Evolutionary conservation across 2,113 vertebrate genomes (phyloP), one percentile per base, ranked within the genome.

Genomic region (Ammodytes marinus): DNA sequence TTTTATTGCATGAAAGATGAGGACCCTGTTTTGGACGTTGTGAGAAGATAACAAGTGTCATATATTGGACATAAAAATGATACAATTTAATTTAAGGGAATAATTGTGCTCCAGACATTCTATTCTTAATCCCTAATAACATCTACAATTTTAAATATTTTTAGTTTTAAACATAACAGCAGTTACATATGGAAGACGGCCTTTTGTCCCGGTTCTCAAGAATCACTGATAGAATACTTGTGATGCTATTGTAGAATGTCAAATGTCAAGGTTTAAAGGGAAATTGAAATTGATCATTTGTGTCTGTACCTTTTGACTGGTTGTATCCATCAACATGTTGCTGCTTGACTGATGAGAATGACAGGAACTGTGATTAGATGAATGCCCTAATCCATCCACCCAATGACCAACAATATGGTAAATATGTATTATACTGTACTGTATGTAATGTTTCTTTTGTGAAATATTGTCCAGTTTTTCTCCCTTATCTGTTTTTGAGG

Each of bases 401-500:
- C 60, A 12, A 49, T 63, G 61, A 68, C 8, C 14, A 2, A 46
- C 58, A 39, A 19, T 5, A 55, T 54, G 42, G 7, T 17, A 8
- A 8, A 45, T 17, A 15, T 10, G 52, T 9, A 7, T 27, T 27
- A 27, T 27, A 27, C 27, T 27, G 27, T 27, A 27, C 27, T 27
- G 27, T 27, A 27, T 27, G 27, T 27, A 27, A 27, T 27, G 2
- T 27, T 27, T 27, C 1, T 27, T 27, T 27, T 19, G 45, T 53
- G 14, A 19, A 35, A 27, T 13, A 5, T 2, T 6, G 1, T 8
- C 19, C 11, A 58, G 12, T 37, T 65, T 71, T 49, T 63, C 13
- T 53, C 67, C n/a, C 43, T 65, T n/a, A 35, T 46, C 9, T 42
- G 27, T 39, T 78, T 69, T 55, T 73, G 6, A 42, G 67, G 54